A percentile compares a stretch with the other conserved stretches of the same genome.
Evolutionary conservation across 2,888 invertebrate genomes (phyloP).

Genomic region (Bellardia bayeri): DNA sequence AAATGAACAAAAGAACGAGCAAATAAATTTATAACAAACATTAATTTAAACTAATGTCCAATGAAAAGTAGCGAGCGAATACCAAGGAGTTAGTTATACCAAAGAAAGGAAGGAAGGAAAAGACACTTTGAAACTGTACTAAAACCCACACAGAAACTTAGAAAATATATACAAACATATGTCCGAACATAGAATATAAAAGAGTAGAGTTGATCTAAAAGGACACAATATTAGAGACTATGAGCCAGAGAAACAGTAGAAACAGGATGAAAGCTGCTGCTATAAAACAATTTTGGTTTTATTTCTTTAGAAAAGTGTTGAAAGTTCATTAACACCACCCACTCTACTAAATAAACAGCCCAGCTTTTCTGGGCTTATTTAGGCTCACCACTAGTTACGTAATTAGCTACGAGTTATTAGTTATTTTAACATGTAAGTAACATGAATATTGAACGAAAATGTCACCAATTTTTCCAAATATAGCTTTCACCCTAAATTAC

Average conservation of each 20-base stretch:
- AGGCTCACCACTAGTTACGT: too few species aligned
- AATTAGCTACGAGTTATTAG: too few species aligned
- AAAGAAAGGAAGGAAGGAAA: slow-evolving; percentile 1
- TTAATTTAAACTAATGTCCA: slow-evolving; percentile 65
- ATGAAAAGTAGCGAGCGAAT: slow-evolving; percentile 18
- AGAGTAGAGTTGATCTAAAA: neutral
- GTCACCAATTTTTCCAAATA: too few species aligned
- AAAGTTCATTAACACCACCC: slow-evolving; percentile 65
- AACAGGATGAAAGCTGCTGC: neutral
- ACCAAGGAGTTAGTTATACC: neutral
- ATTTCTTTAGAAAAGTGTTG: slow-evolving; percentile 41
- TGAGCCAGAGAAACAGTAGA: slow-evolving; percentile 1
- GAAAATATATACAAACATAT: neutral
- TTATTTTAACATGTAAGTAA: too few species aligned
- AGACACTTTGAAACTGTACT: slow-evolving; percentile 37
- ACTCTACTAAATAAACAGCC: neutral
- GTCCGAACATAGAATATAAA: neutral
- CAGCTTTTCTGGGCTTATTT: too few species aligned
- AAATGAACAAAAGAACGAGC: slow-evolving; percentile 49
- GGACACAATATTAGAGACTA: neutral
- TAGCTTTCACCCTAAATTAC: too few species aligned
- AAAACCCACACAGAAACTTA: slow-evolving; percentile 17
- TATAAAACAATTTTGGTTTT: neutral
- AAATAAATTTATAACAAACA: slow-evolving; percentile 54
- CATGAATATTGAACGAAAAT: too few species aligned